A percentile compares a stretch with the other conserved stretches of the same genome.
Evolutionary conservation across 2,888 invertebrate genomes (phyloP).

Genomic region (Teinopalpus imperialis): DNA sequence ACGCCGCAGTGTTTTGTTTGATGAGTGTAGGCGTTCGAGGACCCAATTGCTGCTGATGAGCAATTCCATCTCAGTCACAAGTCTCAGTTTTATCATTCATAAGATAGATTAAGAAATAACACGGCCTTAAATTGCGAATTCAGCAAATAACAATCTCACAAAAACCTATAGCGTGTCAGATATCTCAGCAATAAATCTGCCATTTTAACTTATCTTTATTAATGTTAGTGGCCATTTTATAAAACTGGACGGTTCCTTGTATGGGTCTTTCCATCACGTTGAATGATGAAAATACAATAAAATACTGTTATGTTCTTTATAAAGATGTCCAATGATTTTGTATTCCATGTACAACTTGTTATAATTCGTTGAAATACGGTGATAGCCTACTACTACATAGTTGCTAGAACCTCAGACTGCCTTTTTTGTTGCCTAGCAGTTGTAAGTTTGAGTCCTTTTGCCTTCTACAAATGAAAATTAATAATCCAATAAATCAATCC

Average conservation of each 20-base stretch:
- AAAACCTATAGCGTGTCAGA: conserved; percentile 12
- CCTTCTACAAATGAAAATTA: too few relatives aligned
- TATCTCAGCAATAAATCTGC: conserved; percentile 24
- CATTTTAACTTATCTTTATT: conserved; percentile 25
- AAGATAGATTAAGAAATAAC: conserved; percentile 17
- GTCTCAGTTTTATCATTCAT: too few relatives aligned
- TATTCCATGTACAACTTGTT: background rate
- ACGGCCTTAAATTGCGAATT: conserved; percentile 12
- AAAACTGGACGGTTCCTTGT: conserved; percentile 12
- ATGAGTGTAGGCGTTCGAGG: too few relatives aligned
- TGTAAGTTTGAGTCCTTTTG: too few relatives aligned
- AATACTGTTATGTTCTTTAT: conserved; percentile 6
- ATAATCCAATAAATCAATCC: too few relatives aligned
- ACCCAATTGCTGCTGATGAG: too few relatives aligned
- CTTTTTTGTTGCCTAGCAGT: too few relatives aligned
- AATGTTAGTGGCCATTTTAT: conserved; percentile 14
- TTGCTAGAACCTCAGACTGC: too few relatives aligned
- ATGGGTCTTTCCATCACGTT: conserved; percentile 1
- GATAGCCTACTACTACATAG: too few relatives aligned
- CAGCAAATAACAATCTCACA: conserved; percentile 13
- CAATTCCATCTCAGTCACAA: too few relatives aligned
- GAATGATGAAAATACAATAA: conserved; percentile 3
- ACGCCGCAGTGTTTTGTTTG: too few relatives aligned
- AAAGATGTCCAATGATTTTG: background rate
- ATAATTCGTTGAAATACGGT: too few relatives aligned